Conservation (phyloP, 2,888 invertebrate species). For the Lutraria lutraria region DNA sequence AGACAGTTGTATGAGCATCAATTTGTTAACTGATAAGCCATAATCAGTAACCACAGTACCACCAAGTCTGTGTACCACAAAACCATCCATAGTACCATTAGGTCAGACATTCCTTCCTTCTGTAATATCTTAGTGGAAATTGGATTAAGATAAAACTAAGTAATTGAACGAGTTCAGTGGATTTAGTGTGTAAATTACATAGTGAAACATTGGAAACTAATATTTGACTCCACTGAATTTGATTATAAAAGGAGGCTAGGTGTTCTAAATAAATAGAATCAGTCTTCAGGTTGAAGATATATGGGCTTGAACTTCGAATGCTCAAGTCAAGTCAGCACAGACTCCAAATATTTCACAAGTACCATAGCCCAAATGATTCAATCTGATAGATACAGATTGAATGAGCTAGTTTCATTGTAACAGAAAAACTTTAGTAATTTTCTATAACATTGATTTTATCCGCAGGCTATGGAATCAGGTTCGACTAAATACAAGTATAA, state of each 20-base stretch:
- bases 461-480: too few species aligned
- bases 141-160: background rate
- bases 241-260: too few species aligned
- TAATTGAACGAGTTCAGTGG: background rate
- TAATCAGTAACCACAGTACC: background rate
- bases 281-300: too few species aligned
- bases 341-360: too few species aligned
- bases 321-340: too few species aligned
- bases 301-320: too few species aligned
- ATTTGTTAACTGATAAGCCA: constrained; percentile 19
- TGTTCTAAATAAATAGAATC: too few species aligned
- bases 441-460: too few species aligned
- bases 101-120: background rate
- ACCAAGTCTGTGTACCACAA: background rate
- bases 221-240: background rate
- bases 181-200: background rate
- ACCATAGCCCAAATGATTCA: too few species aligned
- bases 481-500: background rate
- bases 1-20: constrained; percentile 8
- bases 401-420: too few species aligned
- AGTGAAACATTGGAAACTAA: background rate
- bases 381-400: too few species aligned
- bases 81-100: background rate
- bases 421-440: too few species aligned
- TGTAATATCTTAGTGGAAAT: background rate